Evolutionary conservation across 2,113 vertebrate species (phyloP).

Genomic region (Phyllopteryx taeniolatus): DNA sequence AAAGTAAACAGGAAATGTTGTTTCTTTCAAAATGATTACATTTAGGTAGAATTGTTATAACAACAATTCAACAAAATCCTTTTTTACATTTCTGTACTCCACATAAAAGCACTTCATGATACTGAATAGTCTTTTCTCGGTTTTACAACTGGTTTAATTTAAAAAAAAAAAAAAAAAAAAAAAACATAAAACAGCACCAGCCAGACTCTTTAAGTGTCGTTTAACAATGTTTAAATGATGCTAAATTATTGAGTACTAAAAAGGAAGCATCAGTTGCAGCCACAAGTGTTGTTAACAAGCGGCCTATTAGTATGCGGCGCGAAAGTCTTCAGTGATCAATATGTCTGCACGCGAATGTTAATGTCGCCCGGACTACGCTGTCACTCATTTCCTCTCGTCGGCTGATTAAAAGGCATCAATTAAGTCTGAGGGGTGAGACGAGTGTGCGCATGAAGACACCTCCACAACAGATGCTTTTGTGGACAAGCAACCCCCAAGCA

Average conservation of each 20-base stretch:
- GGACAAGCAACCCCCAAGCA: constrained; percentile 37
- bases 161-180: not conserved
- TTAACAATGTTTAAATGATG: not conserved
- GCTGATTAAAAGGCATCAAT: constrained; percentile 34
- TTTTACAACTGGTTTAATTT: not conserved
- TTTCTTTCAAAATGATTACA: too few species aligned
- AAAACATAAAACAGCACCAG: not conserved
- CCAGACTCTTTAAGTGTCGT: too few species aligned
- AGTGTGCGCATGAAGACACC: constrained; percentile 23
- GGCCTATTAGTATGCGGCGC: constrained; percentile 33
- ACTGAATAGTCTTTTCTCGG: too few species aligned
- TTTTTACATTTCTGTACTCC: too few species aligned
- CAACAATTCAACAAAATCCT: too few species aligned
- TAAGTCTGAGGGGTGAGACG: constrained; percentile 22
- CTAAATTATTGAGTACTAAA: not conserved
- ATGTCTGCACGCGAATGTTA: constrained; percentile 35
- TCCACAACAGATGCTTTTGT: constrained; percentile 42
- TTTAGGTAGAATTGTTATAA: too few species aligned
- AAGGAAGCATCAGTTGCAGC: not conserved
- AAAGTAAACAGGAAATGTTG: too few species aligned
- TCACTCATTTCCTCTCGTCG: constrained; percentile 19
- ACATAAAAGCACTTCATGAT: too few species aligned
- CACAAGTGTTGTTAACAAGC: not conserved
- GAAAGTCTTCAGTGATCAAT: constrained; percentile 36
- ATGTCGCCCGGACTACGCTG: constrained; percentile 17